Conservation (phyloP, 1,140 invertebrate genomes). For the Mizuhopecten yessoensis region DNA sequence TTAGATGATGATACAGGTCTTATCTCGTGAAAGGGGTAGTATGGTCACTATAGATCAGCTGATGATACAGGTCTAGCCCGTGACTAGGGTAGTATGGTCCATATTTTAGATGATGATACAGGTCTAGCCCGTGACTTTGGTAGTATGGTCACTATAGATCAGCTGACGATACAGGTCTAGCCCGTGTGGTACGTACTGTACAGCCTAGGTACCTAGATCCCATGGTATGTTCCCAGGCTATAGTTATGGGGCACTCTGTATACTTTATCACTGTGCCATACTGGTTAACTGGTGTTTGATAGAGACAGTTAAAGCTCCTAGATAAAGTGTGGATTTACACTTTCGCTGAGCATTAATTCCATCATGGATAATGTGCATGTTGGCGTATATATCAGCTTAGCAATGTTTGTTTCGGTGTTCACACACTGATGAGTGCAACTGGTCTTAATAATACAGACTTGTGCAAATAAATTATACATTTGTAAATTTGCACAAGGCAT, state of each 20-base stretch:
- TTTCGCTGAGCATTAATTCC: background rate
- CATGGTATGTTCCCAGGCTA: background rate
- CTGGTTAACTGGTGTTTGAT: background rate
- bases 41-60: too few species aligned
- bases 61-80: too few species aligned
- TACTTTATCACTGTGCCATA: background rate
- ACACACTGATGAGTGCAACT: background rate
- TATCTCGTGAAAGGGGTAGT: too few species aligned
- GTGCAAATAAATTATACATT: background rate
- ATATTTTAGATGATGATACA: too few species aligned
- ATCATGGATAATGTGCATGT: background rate
- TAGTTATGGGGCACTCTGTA: background rate
- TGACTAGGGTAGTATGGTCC: too few species aligned
- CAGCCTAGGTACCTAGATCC: background rate
- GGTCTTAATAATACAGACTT: background rate
- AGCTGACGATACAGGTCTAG: too few species aligned
- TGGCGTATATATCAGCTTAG: background rate
- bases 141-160: too few species aligned
- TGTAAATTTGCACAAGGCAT: background rate
- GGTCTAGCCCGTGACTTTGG: too few species aligned
- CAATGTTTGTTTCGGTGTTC: background rate
- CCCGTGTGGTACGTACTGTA: too few species aligned
- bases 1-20: too few species aligned
- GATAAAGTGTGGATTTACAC: background rate
- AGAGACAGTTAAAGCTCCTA: background rate